A percentile compares a stretch with the other conserved stretches of the same genome.
These are phyloP conservation scores for Eupithecia dodoneata DNA, from an alignment of 2,888 invertebrate genomes.

Conservation along the genomic window DNA sequence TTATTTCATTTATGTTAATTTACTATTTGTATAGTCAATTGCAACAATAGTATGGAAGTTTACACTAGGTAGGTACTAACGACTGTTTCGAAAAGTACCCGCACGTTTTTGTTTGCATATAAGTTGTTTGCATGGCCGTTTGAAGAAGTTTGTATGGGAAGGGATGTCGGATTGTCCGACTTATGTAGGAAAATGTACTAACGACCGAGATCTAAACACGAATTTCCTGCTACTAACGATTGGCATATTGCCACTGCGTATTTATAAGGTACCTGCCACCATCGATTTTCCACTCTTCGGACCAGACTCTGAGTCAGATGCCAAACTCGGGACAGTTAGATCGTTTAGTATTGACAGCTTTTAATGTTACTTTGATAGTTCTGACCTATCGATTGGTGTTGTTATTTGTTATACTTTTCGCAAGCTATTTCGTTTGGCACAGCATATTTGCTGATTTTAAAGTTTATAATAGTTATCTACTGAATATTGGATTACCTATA, in stretches of 20 bases:
- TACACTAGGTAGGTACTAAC: background rate
- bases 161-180: background rate
- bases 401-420: background rate
- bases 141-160: background rate
- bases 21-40: no score
- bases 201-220: constrained; percentile 33
- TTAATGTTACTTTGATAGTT: constrained; percentile 25
- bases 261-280: constrained; percentile 42
- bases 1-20: no score
- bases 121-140: background rate
- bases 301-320: constrained; percentile 34
- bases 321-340: constrained; percentile 38
- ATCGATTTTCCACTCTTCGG: constrained; percentile 41
- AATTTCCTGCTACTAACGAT: constrained; percentile 36
- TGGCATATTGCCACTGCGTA: constrained; percentile 45
- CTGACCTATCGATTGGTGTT: background rate
- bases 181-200: constrained; percentile 21
- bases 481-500: no score
- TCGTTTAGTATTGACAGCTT: constrained; percentile 31
- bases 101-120: background rate
- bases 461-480: no score
- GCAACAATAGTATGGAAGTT: background rate
- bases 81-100: background rate
- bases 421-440: background rate
- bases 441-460: background rate